Conservation (phyloP, 2,888 invertebrate species). For the Petrolisthes manimaculis region DNA sequence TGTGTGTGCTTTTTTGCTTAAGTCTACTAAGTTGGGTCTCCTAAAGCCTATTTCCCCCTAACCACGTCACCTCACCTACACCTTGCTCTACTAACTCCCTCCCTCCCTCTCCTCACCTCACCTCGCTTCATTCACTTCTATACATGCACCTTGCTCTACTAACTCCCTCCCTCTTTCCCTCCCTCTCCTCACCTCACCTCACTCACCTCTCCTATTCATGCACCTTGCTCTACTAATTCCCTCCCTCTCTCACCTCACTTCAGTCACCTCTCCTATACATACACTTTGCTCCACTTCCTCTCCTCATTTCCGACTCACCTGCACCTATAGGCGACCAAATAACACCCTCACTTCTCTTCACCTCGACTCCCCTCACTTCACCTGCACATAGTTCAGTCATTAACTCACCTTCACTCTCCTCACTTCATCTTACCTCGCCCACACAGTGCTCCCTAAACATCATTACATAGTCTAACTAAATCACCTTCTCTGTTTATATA, state of each 20-base stretch:
- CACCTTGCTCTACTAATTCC: neutral
- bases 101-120: neutral
- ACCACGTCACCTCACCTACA: neutral
- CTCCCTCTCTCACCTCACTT: neutral
- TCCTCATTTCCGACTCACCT: neutral
- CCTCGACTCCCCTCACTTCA: neutral
- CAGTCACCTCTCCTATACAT: neutral
- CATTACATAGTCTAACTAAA: neutral
- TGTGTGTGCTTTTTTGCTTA: neutral
- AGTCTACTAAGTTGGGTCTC: constrained; percentile 14
- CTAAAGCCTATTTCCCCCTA: neutral
- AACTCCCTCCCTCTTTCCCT: neutral
- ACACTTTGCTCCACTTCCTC: neutral
- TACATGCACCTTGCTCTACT: too few relatives aligned
- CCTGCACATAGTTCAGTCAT: neutral
- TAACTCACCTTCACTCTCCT: neutral
- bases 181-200: neutral
- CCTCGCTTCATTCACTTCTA: neutral
- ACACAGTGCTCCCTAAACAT: neutral
- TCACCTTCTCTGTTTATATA: neutral
- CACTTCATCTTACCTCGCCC: neutral
- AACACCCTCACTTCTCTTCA: neutral
- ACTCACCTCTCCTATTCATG: neutral
- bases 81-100: neutral
- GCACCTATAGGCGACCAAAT: neutral